These are phyloP conservation scores for Nyctalus aviator DNA, from an alignment of 2,797 vertebrate species.

Conservation along the genomic window DNA sequence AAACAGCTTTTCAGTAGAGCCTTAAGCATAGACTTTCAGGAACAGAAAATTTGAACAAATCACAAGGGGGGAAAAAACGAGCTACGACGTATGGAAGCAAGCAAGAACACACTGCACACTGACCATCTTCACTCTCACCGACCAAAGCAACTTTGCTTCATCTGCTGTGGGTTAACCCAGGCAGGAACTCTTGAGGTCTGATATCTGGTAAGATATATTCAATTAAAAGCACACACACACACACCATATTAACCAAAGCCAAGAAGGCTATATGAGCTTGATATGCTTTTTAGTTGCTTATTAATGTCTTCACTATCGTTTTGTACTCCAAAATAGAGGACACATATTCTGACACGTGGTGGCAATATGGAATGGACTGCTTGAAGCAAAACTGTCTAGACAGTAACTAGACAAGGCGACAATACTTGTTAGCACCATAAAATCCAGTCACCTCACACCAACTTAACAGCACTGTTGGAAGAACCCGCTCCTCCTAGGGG, in stretches of 20 bases:
- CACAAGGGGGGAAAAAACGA: neutral
- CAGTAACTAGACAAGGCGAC: neutral
- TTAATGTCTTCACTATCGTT: constrained; percentile 13
- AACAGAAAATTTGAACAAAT: neutral
- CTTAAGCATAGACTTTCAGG: neutral
- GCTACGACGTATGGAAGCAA: neutral
- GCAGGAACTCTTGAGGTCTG: neutral
- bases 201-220: neutral
- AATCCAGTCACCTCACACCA: neutral
- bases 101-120: neutral
- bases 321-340: neutral
- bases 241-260: neutral
- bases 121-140: neutral
- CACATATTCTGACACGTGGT: neutral
- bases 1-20: neutral
- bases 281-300: neutral
- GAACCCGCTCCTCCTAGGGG: neutral
- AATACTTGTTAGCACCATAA: neutral
- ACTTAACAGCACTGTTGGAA: neutral
- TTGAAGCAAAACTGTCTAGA: neutral
- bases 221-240: neutral
- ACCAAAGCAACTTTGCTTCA: neutral
- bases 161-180: neutral
- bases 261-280: neutral
- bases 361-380: neutral